Base-by-base conservation (phyloP, 2,797 vertebrate genomes). In the Paedocypris micromegethes region DNA sequence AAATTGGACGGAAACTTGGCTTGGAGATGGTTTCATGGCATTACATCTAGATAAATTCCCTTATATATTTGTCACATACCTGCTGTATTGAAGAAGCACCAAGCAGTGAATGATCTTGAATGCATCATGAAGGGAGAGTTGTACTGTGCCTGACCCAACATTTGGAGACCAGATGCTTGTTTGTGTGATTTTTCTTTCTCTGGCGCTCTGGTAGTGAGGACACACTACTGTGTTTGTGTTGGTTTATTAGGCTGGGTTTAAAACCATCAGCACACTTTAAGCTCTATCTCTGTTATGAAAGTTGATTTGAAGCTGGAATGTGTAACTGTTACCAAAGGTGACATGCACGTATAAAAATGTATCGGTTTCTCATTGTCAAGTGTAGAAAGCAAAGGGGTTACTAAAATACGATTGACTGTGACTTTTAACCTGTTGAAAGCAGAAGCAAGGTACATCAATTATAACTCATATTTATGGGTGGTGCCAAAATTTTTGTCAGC, bases 161-260 rank as follows among this genome's bases (percentile, higher is more conserved):
- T 90, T 89, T 89, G 88, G 88, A 84, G 79, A 83, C 87, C 90
- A 90, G 88, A 90, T 90, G 88, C 82, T 82, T 79, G 68, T 82
- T 78, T 78, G 80, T 83, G 83, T 85, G 23, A 23, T 23, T 23
- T 77, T 70, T 84, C 75, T 86, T 81, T 62, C 39, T 57, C 75
- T 70, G 82, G 77, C 80, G 84, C 78, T 75, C 78, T 47, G 39
- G n/a, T 47, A 73, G 70, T 72, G 81, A 77, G 42, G 79, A 82
- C 81, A 42, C 39, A 63, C 42, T 23, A 4, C 46, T 62, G 45
- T 64, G 45, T 44, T n/a, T 49, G 39, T 72, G 55, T 43, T 8
- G 6, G 5, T 46, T 46, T 3, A 4, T n/a, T 3, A 9, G 4
- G 40, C n/a, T 57, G 7, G 23, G 23, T 23, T 63, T 51, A n/a